phyloP scores from a whole-genome alignment of 2,797 vertebrate species.

The Hozukius guyotensis region DNA sequence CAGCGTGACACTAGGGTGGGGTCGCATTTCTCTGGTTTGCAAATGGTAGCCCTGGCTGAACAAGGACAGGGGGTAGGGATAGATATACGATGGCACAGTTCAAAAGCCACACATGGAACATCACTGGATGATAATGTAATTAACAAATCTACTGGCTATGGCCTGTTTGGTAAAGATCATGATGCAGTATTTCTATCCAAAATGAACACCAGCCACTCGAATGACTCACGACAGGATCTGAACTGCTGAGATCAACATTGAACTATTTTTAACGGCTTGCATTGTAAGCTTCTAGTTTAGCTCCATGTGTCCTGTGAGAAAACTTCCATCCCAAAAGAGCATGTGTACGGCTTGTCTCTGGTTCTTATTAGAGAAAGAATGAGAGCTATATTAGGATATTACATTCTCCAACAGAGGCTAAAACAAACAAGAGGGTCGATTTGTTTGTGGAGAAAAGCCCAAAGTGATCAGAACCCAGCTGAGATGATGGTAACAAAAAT shows the following conservation, averaged over 20 bases:
- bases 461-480: conserved; percentile 54
- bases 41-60: conserved; percentile 97
- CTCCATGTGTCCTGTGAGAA: conserved; percentile 8
- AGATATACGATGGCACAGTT: conserved; percentile 56
- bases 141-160: background rate
- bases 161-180: background rate
- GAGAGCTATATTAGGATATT: conserved; percentile 26
- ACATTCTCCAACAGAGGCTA: conserved; percentile 16
- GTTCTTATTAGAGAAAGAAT: conserved; percentile 18
- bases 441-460: conserved; percentile 56
- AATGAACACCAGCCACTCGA: background rate
- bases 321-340: conserved; percentile 9
- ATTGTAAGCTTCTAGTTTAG: background rate
- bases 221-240: conserved; percentile 14
- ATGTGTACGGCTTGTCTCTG: background rate
- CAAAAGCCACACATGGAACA: conserved; percentile 45
- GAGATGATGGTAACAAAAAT: conserved; percentile 53
- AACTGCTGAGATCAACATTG: conserved; percentile 7
- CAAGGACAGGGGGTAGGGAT: conserved; percentile 54
- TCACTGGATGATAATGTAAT: background rate
- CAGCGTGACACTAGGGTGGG: conserved; percentile 91
- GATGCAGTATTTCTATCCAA: background rate
- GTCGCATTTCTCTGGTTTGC: conserved; percentile 92
- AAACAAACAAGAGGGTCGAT: conserved; percentile 32
- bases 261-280: conserved; percentile 33